Conservation (phyloP, 2,888 invertebrate species). For the Polymixis lichenea region DNA sequence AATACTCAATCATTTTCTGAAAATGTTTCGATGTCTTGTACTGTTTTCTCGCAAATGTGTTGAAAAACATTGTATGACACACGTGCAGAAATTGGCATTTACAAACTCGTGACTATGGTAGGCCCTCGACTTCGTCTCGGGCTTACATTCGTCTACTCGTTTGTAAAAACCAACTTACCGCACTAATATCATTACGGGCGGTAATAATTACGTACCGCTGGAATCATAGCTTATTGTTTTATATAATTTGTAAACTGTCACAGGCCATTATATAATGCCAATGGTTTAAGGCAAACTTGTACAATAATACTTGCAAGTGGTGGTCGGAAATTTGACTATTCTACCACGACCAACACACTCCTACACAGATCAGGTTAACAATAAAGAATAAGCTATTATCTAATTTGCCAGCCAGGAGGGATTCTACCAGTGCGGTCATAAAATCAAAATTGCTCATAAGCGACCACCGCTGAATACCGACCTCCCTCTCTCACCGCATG, state of each 20-base stretch:
- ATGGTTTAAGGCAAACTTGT: neutral
- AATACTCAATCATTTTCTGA: too few relatives aligned
- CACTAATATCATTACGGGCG: too few relatives aligned
- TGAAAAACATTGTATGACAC: too few relatives aligned
- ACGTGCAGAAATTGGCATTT: too few relatives aligned
- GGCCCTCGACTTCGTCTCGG: too few relatives aligned
- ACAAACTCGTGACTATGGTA: too few relatives aligned
- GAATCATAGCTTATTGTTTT: neutral
- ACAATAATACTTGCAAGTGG: neutral
- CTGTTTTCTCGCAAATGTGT: too few relatives aligned
- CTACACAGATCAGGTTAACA: constrained; percentile 26
- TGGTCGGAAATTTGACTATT: neutral
- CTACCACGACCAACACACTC: constrained; percentile 1
- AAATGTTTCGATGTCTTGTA: too few relatives aligned
- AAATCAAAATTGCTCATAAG: constrained; percentile 46
- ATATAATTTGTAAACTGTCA: neutral
- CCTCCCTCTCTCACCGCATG: constrained; percentile 25
- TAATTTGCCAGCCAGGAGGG: constrained; percentile 45
- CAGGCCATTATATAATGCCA: neutral
- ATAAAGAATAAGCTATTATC: constrained; percentile 54
- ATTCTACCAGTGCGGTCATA: constrained; percentile 44
- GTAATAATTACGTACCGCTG: neutral
- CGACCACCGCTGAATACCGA: constrained; percentile 4
- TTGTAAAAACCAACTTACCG: too few relatives aligned
- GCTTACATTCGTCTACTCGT: too few relatives aligned